Evolutionary conservation across 2,113 vertebrate species (phyloP).

Genomic region (Alosa alosa): DNA sequence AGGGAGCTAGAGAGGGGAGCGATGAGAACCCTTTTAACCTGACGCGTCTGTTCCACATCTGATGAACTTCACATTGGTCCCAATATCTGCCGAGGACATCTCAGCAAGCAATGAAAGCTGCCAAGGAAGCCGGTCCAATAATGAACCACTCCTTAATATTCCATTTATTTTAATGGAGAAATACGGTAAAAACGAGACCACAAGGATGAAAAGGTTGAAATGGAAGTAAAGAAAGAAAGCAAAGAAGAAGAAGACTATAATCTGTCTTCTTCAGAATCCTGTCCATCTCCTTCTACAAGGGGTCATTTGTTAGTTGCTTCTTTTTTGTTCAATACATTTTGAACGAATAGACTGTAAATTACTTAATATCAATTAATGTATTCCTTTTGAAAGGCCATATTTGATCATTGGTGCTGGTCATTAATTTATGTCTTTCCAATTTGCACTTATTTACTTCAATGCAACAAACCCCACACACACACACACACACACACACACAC

Average conservation of each 20-base stretch:
- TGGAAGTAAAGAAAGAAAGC: background rate
- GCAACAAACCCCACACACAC: background rate
- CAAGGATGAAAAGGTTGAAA: background rate
- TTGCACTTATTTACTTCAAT: constrained; percentile 48
- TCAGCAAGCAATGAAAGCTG: background rate
- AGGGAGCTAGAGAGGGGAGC: background rate
- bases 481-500: background rate
- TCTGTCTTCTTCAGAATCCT: background rate
- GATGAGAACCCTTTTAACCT: background rate
- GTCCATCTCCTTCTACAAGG: constrained; percentile 39
- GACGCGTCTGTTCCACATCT: background rate
- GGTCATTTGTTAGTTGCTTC: constrained; percentile 51
- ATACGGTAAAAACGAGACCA: background rate
- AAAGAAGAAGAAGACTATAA: background rate
- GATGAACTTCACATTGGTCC: background rate
- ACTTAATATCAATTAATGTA: constrained; percentile 68
- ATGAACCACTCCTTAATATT: background rate
- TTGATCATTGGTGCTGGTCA: constrained; percentile 59
- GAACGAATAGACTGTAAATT: constrained; percentile 63
- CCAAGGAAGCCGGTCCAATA: background rate
- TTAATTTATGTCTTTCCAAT: constrained; percentile 62
- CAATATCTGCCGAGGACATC: background rate
- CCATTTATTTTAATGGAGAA: background rate
- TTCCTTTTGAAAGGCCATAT: constrained; percentile 64
- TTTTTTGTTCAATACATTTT: constrained; percentile 43